Evolutionary conservation across 2,888 invertebrate genomes (phyloP), one percentile per base, ranked within the genome.

Genomic region (Drosophila seclusa): DNA sequence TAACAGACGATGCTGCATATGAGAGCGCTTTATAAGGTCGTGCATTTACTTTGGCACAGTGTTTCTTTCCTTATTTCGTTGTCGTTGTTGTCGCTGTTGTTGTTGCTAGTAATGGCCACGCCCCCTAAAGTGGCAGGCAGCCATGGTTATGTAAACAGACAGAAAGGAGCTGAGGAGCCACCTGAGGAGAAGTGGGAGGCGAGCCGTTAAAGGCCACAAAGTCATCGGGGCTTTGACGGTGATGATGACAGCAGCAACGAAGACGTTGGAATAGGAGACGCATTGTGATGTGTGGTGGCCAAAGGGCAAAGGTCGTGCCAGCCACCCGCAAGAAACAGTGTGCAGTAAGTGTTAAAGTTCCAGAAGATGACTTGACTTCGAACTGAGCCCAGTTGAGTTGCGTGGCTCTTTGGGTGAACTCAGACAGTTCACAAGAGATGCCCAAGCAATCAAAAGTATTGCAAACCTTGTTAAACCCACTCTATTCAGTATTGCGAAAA

Each of bases 31-130:
- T 69, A 68, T 77, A 68, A 69, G 70, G 77, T 76, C 83, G 74
- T 84, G 87, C 85, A 85, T 84, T 84, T 78, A 87, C 82, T 84
- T 84, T 87, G 84, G 71, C 82, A 76, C 82, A 78, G 66, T 59
- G 64, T 73, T 73, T 71, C 53, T 55, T 55, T 18, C 21, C 7
- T 48, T 27, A 27, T 58, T 68, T 27, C 1, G 42, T 27, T 13
- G 42, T 32, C 63, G 36, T 31, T 42, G 62, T 55, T 34, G 48
- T 54, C 29, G 53, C 38, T 49, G 49, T 21, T 60, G 49, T 65
- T 57, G 59, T 59, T 50, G 49, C 63, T 62, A 49, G 52, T 68
- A 73, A 57, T 69, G 53, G 75, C 29, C 65, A 85, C 84, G 84
- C 84, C 84, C 77, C 68, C 82, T 57, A 80, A 83, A 86, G 82